phyloP scores from a whole-genome alignment of 2,888 invertebrate genomes.

The Amaurobius ferox region DNA sequence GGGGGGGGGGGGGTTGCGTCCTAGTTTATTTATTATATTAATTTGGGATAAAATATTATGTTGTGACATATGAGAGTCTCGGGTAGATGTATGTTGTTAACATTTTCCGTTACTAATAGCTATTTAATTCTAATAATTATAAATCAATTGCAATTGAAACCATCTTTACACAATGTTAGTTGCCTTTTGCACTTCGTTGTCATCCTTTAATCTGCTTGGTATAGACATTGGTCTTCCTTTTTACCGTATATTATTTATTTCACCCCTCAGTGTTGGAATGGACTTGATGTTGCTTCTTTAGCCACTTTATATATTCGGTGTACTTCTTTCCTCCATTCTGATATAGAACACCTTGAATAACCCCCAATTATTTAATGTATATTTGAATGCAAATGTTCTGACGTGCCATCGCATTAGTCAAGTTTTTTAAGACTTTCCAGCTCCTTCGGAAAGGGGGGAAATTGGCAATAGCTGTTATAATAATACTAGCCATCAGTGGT shows the following conservation, averaged over 20 bases:
- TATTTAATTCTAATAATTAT: too few species aligned
- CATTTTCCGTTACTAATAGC: too few species aligned
- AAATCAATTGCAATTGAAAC: not conserved
- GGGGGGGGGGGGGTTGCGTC: too few species aligned
- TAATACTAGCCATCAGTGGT: too few species aligned
- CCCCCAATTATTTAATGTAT: not conserved
- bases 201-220: slow-evolving; percentile 14
- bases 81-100: too few species aligned
- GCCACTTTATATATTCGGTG: not conserved
- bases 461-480: too few species aligned
- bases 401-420: too few species aligned
- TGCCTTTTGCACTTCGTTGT: slow-evolving; percentile 21
- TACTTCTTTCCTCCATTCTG: slow-evolving; percentile 15
- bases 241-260: slow-evolving; percentile 1
- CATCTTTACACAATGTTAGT: not conserved
- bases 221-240: slow-evolving; percentile 3
- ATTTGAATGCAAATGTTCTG: not conserved
- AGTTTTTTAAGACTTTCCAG: too few species aligned
- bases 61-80: too few species aligned
- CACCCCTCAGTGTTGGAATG: slow-evolving; percentile 32
- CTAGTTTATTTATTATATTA: too few species aligned
- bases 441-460: too few species aligned
- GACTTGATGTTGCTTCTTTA: slow-evolving; percentile 35
- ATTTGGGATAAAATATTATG: too few species aligned
- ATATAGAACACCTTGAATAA: slow-evolving; percentile 6